These are phyloP conservation scores for Arremon brunneinucha DNA, from an alignment of 2,797 vertebrate genomes.

Conservation along the genomic window DNA sequence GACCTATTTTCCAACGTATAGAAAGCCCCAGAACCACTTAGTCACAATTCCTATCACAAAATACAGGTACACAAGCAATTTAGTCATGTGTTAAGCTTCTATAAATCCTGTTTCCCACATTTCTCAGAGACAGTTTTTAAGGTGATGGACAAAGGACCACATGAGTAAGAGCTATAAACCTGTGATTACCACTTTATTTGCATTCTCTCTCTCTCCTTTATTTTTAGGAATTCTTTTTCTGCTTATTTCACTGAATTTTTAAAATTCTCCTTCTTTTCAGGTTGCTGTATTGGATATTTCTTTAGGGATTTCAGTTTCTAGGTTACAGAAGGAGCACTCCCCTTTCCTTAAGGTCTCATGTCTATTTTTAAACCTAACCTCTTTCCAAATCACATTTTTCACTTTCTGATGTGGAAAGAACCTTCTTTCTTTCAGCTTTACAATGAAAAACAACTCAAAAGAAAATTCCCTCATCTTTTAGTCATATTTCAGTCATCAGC, in stretches of 20 bases:
- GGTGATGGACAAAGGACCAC: background rate
- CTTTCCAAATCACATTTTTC: constrained; percentile 43
- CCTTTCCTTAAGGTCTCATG: constrained; percentile 34
- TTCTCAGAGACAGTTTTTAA: background rate
- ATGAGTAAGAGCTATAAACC: background rate
- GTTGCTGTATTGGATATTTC: background rate
- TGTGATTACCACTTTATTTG: background rate
- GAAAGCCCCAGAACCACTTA: background rate
- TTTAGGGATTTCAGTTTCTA: constrained; percentile 61
- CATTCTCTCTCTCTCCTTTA: background rate
- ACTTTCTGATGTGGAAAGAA: background rate
- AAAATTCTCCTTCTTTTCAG: background rate
- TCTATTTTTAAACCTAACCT: constrained; percentile 62
- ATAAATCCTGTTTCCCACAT: background rate
- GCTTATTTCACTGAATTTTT: background rate
- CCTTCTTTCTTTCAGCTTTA: background rate
- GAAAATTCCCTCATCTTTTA: background rate
- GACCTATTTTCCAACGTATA: background rate
- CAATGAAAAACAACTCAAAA: constrained; percentile 1
- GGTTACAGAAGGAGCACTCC: constrained; percentile 51
- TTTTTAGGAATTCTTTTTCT: background rate
- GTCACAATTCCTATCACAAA: background rate
- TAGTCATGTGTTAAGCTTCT: background rate
- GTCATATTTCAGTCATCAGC: background rate
- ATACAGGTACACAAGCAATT: background rate